These are phyloP conservation scores for Drosophila varians DNA, from an alignment of 1,140 invertebrate species.

Conservation along the genomic window DNA sequence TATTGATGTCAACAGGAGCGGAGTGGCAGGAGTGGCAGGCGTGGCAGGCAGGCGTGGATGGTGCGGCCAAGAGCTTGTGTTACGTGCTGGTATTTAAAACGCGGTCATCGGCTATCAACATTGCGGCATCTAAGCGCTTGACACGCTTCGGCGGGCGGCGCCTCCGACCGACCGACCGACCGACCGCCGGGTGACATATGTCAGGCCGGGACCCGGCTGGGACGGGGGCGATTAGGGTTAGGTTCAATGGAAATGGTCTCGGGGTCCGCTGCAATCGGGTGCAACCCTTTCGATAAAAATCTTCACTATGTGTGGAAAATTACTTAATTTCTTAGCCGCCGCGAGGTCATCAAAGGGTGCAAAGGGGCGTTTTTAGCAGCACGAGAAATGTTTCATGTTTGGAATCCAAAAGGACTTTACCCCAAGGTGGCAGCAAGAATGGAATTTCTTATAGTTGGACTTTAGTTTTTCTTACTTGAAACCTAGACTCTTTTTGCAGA, in stretches of 20 bases:
- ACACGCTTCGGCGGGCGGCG: constrained; percentile 65
- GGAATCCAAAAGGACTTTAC: not conserved
- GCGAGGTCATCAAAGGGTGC: constrained; percentile 17
- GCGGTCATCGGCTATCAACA: constrained; percentile 70
- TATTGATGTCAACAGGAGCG: constrained; percentile 73
- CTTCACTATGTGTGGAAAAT: constrained; percentile 68
- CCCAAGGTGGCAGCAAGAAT: not conserved
- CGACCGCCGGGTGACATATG: constrained; percentile 63
- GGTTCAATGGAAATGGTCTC: not conserved
- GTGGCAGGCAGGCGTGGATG: constrained; percentile 14
- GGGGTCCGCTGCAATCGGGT: constrained; percentile 16
- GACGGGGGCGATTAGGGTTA: not conserved
- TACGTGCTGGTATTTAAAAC: constrained; percentile 77
- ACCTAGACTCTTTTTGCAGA: too few species aligned
- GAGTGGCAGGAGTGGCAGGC: not conserved
- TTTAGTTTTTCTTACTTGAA: too few species aligned
- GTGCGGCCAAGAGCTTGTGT: constrained; percentile 11
- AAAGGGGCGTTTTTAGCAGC: constrained; percentile 2
- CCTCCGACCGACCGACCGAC: constrained; percentile 29
- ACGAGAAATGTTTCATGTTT: not conserved
- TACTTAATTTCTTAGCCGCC: constrained; percentile 66
- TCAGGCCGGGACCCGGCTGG: constrained; percentile 29
- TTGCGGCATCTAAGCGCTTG: constrained; percentile 69
- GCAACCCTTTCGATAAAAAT: constrained; percentile 74
- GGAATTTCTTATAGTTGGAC: not conserved